Conservation (phyloP, 2,888 invertebrate genomes). For the Argyresthia goedartella region DNA sequence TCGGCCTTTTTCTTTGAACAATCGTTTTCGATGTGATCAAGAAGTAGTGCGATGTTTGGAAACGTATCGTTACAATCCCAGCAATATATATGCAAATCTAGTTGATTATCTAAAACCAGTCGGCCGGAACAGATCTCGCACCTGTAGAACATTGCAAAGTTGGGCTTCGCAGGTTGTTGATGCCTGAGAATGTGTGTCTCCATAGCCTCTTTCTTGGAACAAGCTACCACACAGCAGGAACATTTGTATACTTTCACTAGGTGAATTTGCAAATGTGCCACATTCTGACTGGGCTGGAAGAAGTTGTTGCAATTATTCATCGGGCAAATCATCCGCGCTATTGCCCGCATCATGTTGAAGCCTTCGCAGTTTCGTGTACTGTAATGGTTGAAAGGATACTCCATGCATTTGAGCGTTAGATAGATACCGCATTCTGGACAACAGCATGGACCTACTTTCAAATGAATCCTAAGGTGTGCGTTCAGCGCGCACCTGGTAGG, state of each 20-base stretch:
- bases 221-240: slow-evolving; percentile 45
- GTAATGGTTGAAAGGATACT: slow-evolving; percentile 47
- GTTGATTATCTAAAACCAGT: slow-evolving; percentile 36
- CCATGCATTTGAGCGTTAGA: slow-evolving; percentile 28
- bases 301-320: slow-evolving; percentile 37
- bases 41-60: slow-evolving; percentile 8
- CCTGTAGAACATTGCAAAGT: slow-evolving; percentile 32
- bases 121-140: slow-evolving; percentile 49
- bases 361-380: slow-evolving; percentile 25
- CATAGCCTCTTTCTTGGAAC: slow-evolving; percentile 44
- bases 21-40: not conserved
- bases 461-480: slow-evolving; percentile 73
- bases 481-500: slow-evolving; percentile 61
- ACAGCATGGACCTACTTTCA: slow-evolving; percentile 58
- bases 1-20: not conserved
- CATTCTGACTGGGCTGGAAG: slow-evolving; percentile 55
- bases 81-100: slow-evolving; percentile 46
- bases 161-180: slow-evolving; percentile 17
- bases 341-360: slow-evolving; percentile 65
- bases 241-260: slow-evolving; percentile 54
- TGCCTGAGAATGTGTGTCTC: slow-evolving; percentile 37
- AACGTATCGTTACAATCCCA: slow-evolving; percentile 39
- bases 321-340: slow-evolving; percentile 38
- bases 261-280: slow-evolving; percentile 57
- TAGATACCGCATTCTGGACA: slow-evolving; percentile 78